Percentiles rank a stretch among this genome's conserved stretches.
These are phyloP conservation scores for Monochamus saltuarius DNA, from an alignment of 1,140 invertebrate genomes.

Conservation along the genomic window DNA sequence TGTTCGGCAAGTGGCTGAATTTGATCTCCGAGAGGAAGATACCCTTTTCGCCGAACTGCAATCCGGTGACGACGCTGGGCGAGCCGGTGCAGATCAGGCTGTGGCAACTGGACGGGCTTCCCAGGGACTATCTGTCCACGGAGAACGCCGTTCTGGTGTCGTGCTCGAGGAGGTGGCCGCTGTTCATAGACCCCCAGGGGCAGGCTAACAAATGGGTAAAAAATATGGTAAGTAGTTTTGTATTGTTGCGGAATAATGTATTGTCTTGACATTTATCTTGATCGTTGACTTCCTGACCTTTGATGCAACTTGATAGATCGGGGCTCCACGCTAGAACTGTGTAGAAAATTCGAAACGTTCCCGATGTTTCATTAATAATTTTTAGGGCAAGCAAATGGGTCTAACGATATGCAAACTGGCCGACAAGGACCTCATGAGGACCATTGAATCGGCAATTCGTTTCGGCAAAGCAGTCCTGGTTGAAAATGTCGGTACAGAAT, in stretches of 20 bases:
- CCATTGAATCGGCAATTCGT: constrained; percentile 72
- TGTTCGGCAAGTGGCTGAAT: constrained; percentile 14
- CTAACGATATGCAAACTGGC: constrained; percentile 62
- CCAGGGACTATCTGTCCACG: constrained; percentile 65
- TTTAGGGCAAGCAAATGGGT: constrained; percentile 60
- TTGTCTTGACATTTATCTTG: too few relatives aligned
- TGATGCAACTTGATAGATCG: too few relatives aligned
- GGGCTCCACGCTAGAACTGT: too few relatives aligned
- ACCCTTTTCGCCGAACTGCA: constrained; percentile 61
- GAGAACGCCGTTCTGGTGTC: constrained; percentile 69
- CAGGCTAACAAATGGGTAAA: constrained; percentile 75
- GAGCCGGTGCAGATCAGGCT: constrained; percentile 62
- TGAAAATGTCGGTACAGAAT: constrained; percentile 62
- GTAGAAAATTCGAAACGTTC: too few relatives aligned
- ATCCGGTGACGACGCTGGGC: constrained; percentile 61
- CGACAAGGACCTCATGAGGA: constrained; percentile 68
- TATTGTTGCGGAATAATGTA: neutral
- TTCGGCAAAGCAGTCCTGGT: constrained; percentile 67
- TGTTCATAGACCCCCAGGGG: constrained; percentile 72
- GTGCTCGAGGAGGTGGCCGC: constrained; percentile 61
- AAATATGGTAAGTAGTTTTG: constrained; percentile 58
- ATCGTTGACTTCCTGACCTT: too few relatives aligned
- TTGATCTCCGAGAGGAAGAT: constrained; percentile 40
- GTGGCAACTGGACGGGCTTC: constrained; percentile 71
- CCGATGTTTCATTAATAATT: too few relatives aligned